Evolutionary conservation across 2,113 vertebrate species (phyloP).

Genomic region (Clarias batrachus): DNA sequence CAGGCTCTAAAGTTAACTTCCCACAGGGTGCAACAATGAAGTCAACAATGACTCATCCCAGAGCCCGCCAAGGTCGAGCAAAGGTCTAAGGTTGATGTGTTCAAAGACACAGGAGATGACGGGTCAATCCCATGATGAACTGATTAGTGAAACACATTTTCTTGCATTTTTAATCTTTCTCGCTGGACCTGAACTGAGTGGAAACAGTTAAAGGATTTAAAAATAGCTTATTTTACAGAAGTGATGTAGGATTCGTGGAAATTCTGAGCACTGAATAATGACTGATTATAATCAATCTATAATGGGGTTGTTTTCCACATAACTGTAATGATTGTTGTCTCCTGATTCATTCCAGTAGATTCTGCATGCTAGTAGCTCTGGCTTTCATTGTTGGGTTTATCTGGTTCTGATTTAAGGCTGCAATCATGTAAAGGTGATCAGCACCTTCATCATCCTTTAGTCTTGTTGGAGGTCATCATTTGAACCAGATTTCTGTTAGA

Average conservation of each 20-base stretch:
- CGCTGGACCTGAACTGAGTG: neutral
- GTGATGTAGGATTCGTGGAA: neutral
- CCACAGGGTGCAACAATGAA: slow-evolving; percentile 45
- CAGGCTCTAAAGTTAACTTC: slow-evolving; percentile 43
- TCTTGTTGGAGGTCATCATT: slow-evolving; percentile 38
- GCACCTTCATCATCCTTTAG: neutral
- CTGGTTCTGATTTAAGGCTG: slow-evolving; percentile 4
- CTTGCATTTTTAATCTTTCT: neutral
- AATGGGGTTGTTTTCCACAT: neutral
- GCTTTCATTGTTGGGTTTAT: neutral
- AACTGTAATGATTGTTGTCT: neutral
- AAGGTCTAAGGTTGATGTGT: slow-evolving; percentile 6
- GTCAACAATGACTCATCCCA: slow-evolving; percentile 20
- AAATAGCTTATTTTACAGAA: neutral
- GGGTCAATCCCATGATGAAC: neutral
- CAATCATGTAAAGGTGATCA: slow-evolving; percentile 3
- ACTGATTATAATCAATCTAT: neutral
- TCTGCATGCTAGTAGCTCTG: neutral
- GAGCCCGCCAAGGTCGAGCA: neutral
- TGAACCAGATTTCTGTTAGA: slow-evolving; percentile 52
- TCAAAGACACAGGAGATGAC: neutral
- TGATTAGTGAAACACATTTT: neutral
- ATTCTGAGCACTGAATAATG: neutral
- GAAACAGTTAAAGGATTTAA: neutral
- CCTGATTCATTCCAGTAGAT: slow-evolving; percentile 26